Conservation (phyloP, 1,140 invertebrate species). For the Cyclargus thomasi region DNA sequence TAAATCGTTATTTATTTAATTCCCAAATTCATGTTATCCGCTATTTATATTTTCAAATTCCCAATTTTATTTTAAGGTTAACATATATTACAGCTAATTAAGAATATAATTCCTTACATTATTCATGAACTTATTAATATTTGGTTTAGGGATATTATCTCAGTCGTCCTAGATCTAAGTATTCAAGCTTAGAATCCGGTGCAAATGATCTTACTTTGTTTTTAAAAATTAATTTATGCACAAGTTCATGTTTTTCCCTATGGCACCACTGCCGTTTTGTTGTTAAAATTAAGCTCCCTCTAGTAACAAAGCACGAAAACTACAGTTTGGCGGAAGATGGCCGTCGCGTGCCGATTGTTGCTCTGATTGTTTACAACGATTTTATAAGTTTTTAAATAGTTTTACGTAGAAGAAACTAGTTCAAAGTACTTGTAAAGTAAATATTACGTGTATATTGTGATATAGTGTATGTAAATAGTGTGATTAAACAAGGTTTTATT, state of each 20-base stretch:
- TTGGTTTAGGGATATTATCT: too few species aligned
- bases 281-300: slow-evolving; percentile 38
- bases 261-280: not conserved
- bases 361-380: slow-evolving; percentile 61
- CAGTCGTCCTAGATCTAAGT: too few species aligned
- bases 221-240: too few species aligned
- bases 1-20: not conserved
- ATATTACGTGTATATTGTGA: slow-evolving; percentile 27
- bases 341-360: slow-evolving; percentile 64
- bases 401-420: slow-evolving; percentile 36
- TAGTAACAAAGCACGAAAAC: slow-evolving; percentile 51
- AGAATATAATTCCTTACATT: too few species aligned
- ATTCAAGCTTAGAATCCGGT: too few species aligned
- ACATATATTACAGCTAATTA: too few species aligned
- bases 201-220: too few species aligned
- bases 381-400: slow-evolving; percentile 59
- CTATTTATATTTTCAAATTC: too few species aligned
- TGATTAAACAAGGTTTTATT: slow-evolving; percentile 49
- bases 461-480: slow-evolving; percentile 32
- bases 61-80: too few species aligned
- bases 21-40: not conserved
- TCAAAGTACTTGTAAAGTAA: slow-evolving; percentile 40
- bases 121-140: too few species aligned
- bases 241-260: not conserved
- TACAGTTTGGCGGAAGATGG: slow-evolving; percentile 65